Evolutionary conservation across 2,113 vertebrate genomes (phyloP).

Genomic region (Ginglymostoma cirratum): DNA sequence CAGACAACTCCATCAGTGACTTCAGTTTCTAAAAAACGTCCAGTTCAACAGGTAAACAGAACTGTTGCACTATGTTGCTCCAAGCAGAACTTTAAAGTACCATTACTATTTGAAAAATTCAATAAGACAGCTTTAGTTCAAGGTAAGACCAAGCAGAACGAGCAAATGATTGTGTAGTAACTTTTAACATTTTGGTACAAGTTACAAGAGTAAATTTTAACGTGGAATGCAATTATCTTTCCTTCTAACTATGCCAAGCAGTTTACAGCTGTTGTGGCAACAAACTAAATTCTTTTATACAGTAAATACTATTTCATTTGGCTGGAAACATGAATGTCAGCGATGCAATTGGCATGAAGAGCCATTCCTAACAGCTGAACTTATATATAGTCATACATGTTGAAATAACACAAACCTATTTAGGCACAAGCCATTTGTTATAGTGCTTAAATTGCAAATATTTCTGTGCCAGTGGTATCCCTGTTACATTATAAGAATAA

Average conservation of each 20-base stretch:
- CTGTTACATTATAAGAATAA: neutral
- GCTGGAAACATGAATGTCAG: neutral
- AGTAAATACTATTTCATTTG: conserved; percentile 36
- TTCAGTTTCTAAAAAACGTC: neutral
- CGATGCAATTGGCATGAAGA: conserved; percentile 27
- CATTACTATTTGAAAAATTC: neutral
- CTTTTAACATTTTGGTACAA: neutral
- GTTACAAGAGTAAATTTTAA: conserved; percentile 14
- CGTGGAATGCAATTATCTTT: conserved; percentile 29
- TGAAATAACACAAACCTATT: neutral
- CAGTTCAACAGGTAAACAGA: neutral
- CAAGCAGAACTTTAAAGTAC: neutral
- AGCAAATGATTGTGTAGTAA: neutral
- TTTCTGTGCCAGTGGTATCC: neutral
- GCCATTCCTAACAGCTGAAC: conserved; percentile 24
- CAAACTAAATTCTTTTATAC: conserved; percentile 34
- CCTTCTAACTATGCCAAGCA: neutral
- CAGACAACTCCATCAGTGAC: too few relatives aligned
- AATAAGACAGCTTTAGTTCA: neutral
- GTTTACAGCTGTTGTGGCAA: conserved; percentile 35
- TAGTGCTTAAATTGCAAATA: neutral
- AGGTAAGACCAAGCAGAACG: neutral
- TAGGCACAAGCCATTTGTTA: conserved; percentile 1
- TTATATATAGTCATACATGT: conserved; percentile 16
- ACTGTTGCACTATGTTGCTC: neutral